A percentile compares a stretch with the other conserved stretches of the same genome.
phyloP scores from a whole-genome alignment of 2,888 invertebrate genomes.

The Heliconius ismenius region DNA sequence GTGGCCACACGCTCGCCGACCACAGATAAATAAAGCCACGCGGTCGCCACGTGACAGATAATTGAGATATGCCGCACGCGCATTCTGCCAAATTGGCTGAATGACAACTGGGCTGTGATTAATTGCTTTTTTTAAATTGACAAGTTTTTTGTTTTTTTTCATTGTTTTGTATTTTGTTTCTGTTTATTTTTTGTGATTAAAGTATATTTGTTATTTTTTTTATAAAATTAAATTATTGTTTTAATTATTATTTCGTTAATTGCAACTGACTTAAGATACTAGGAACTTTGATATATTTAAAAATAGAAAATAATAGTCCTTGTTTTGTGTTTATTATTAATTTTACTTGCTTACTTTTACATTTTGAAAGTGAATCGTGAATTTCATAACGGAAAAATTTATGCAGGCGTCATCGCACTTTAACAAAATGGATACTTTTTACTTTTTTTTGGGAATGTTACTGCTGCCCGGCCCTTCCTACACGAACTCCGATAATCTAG shows the following conservation, averaged over 20 bases:
- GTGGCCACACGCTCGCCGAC: constrained; percentile 74
- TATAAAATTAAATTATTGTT: too few relatives aligned
- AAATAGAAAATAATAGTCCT: neutral
- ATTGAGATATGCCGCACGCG: constrained; percentile 55
- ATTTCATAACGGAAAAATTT: constrained; percentile 13
- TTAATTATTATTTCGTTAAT: too few relatives aligned
- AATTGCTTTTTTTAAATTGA: constrained; percentile 23
- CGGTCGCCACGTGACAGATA: constrained; percentile 57
- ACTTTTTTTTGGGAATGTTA: constrained; percentile 62
- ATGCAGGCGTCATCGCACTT: constrained; percentile 22
- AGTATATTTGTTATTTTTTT: neutral
- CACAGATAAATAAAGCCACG: constrained; percentile 65
- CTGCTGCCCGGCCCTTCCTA: constrained; percentile 66
- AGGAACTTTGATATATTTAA: too few relatives aligned
- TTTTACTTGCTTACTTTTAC: neutral
- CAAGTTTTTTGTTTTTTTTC: too few relatives aligned
- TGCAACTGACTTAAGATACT: too few relatives aligned
- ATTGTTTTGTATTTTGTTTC: neutral
- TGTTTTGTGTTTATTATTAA: neutral
- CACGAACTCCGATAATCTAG: constrained; percentile 75
- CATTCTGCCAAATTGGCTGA: constrained; percentile 40
- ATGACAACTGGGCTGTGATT: constrained; percentile 28
- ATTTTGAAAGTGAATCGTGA: constrained; percentile 22
- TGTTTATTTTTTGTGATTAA: neutral
- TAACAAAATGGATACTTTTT: constrained; percentile 42